A percentile compares a stretch with the other conserved stretches of the same genome.
Conservation (phyloP, 2,888 invertebrate species). For the Archips crataeganus region DNA sequence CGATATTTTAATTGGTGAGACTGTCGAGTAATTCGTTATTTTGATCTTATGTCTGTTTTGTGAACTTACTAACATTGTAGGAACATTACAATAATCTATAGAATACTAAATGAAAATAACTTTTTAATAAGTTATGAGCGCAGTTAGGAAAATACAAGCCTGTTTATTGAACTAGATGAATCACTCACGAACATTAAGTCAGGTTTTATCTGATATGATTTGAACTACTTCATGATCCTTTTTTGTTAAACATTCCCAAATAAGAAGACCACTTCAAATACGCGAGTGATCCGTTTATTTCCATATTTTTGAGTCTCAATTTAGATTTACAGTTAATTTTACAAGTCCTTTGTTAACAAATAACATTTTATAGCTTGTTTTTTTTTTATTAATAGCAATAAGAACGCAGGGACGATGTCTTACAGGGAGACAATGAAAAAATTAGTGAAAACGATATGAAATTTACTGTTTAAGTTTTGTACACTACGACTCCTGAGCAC, state of each 20-base stretch:
- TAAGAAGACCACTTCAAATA: background rate
- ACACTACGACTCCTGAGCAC: background rate
- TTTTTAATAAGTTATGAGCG: background rate
- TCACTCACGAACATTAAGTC: background rate
- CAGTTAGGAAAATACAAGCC: constrained; percentile 10
- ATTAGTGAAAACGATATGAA: constrained; percentile 31
- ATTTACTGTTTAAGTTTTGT: constrained; percentile 11
- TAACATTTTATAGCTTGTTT: constrained; percentile 13
- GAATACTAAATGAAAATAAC: constrained; percentile 10
- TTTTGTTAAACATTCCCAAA: background rate
- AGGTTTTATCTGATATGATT: background rate
- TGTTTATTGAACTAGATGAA: background rate
- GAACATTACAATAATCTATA: constrained; percentile 19
- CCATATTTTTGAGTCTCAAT: background rate
- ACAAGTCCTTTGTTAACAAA: constrained; percentile 4
- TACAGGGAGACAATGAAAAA: constrained; percentile 29
- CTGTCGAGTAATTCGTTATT: constrained; percentile 22
- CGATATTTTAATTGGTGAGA: constrained; percentile 39
- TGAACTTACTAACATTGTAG: constrained; percentile 22
- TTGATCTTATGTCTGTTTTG: constrained; percentile 13
- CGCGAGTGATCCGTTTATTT: constrained; percentile 9
- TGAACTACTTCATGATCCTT: background rate
- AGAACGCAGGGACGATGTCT: constrained; percentile 19
- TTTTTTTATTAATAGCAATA: background rate
- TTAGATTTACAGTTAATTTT: background rate